Evolutionary conservation across 2,113 vertebrate genomes (phyloP).

Genomic region (Pelodiscus sinensis): DNA sequence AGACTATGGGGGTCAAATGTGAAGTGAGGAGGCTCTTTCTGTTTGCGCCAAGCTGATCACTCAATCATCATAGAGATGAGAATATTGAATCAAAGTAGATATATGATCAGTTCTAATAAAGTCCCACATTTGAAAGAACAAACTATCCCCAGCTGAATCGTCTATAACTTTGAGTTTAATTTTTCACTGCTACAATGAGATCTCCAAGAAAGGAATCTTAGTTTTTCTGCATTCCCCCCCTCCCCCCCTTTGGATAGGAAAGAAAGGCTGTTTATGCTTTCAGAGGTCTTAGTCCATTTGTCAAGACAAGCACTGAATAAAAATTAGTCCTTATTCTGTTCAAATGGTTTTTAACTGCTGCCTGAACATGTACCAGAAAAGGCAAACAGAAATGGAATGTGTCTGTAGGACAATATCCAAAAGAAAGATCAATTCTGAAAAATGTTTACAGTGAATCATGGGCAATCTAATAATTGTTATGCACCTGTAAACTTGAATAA

Average conservation of each 20-base stretch:
- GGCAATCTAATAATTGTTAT: neutral
- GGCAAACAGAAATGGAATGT: slow-evolving; percentile 15
- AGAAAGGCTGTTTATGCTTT: neutral
- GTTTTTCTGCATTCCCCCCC: neutral
- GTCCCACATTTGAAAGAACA: neutral
- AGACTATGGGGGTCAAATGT: neutral
- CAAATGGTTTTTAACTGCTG: slow-evolving; percentile 45
- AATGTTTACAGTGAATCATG: neutral
- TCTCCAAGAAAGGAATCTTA: slow-evolving; percentile 14
- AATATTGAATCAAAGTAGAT: neutral
- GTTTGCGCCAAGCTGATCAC: accelerated
- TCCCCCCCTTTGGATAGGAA: neutral
- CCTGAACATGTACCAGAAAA: slow-evolving; percentile 13
- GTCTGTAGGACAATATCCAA: neutral
- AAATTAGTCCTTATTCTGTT: neutral
- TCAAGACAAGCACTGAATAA: neutral
- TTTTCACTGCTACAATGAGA: slow-evolving; percentile 24
- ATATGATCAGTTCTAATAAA: neutral
- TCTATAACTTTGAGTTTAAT: slow-evolving; percentile 4
- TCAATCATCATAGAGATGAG: neutral
- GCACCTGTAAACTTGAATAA: slow-evolving; percentile 18
- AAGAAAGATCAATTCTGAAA: neutral
- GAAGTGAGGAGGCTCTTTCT: neutral
- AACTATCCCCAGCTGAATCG: neutral
- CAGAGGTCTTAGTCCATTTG: slow-evolving; percentile 22